Percentiles rank a stretch among this genome's conserved stretches.
Evolutionary conservation across 2,113 vertebrate species (phyloP).

Genomic region (Butorides virescens): DNA sequence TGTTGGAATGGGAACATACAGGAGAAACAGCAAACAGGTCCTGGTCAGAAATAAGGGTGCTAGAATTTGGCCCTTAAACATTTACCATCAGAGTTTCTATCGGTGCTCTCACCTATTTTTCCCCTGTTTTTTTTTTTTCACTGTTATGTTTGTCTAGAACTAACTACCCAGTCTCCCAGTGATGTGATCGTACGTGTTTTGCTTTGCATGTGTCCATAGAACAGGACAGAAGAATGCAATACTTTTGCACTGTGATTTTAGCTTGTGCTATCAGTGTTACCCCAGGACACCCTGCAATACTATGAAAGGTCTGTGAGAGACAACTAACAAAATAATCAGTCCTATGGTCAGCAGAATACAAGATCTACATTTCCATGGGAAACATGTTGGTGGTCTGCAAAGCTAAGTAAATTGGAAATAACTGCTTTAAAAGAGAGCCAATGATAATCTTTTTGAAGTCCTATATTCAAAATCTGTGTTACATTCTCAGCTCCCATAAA

Average conservation of each 20-base stretch:
- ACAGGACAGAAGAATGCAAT: not conserved
- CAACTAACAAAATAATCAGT: not conserved
- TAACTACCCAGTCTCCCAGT: not conserved
- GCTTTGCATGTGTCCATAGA: not conserved
- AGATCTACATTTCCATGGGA: constrained; percentile 26
- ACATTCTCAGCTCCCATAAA: constrained; percentile 40
- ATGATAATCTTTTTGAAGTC: constrained; percentile 36
- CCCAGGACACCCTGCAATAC: not conserved
- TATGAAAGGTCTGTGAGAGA: not conserved
- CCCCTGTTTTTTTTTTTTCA: not conserved
- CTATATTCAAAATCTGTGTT: constrained; percentile 49
- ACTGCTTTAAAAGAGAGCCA: constrained; percentile 27
- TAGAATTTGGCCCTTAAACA: not conserved
- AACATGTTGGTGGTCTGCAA: constrained; percentile 52
- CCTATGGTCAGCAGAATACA: not conserved
- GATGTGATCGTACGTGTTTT: not conserved
- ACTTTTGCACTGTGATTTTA: not conserved
- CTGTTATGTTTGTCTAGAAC: not conserved
- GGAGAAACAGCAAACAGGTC: not conserved
- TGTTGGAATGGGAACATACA: not conserved
- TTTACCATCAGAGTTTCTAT: not conserved
- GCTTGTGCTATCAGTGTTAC: not conserved
- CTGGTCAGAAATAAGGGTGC: not conserved
- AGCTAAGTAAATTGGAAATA: constrained; percentile 28
- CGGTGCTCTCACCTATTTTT: not conserved